Conservation (phyloP, 2,113 vertebrate genomes). For the Lutjanus erythropterus region DNA sequence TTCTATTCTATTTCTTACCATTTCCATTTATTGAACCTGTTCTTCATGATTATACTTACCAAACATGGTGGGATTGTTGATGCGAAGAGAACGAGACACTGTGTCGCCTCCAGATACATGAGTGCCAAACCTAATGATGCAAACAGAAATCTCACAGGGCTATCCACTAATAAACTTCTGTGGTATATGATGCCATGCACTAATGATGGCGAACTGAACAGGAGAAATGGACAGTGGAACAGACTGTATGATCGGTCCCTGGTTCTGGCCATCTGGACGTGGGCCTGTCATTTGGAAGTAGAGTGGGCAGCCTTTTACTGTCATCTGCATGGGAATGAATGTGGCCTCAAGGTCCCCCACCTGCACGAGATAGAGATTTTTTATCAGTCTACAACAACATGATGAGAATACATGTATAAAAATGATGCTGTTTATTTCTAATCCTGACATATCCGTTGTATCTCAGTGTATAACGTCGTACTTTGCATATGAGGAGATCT, state of each 20-base stretch:
- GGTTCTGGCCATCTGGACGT: slow-evolving; percentile 71
- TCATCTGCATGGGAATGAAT: slow-evolving; percentile 88
- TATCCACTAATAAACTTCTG: too few species aligned
- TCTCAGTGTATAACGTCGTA: slow-evolving; percentile 62
- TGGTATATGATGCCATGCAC: too few species aligned
- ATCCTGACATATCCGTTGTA: background rate
- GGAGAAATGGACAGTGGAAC: background rate
- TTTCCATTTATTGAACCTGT: background rate
- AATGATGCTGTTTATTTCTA: background rate
- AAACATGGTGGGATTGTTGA: slow-evolving; percentile 91
- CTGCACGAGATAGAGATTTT: slow-evolving; percentile 71
- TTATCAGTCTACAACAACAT: background rate
- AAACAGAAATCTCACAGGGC: slow-evolving; percentile 26
- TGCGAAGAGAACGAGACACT: slow-evolving; percentile 84
- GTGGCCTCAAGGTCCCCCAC: slow-evolving; percentile 86
- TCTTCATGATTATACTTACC: slow-evolving; percentile 80
- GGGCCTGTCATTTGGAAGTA: slow-evolving; percentile 90
- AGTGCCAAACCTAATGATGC: slow-evolving; percentile 89
- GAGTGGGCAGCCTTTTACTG: slow-evolving; percentile 91
- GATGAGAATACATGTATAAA: background rate
- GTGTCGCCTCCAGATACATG: slow-evolving; percentile 90
- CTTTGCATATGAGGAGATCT: slow-evolving; percentile 90
- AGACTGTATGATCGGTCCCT: slow-evolving; percentile 88
- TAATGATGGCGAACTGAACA: background rate
- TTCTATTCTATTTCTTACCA: too few species aligned